phyloP scores from a whole-genome alignment of 2,888 invertebrate species.

The Rosalia funebris region DNA sequence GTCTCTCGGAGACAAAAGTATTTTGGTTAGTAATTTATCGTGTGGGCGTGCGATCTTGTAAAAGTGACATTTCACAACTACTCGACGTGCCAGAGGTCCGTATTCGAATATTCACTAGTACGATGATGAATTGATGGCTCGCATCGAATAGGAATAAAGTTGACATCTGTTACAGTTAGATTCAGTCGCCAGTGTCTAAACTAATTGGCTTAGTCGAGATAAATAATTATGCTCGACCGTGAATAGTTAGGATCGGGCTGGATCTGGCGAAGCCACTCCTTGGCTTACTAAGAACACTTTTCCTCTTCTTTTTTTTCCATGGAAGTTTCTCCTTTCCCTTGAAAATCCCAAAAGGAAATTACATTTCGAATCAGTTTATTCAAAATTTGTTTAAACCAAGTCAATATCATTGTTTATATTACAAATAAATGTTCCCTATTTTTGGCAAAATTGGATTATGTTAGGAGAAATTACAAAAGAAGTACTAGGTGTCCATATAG shows the following conservation, averaged over 20 bases:
- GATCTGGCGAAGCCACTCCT: too few relatives aligned
- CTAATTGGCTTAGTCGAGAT: conserved; percentile 11
- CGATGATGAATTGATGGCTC: conserved; percentile 18
- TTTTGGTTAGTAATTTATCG: conserved; percentile 20
- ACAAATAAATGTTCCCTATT: too few relatives aligned
- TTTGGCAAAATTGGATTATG: too few relatives aligned
- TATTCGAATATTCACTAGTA: conserved; percentile 5
- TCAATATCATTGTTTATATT: too few relatives aligned
- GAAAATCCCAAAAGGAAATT: too few relatives aligned
- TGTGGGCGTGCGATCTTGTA: conserved; percentile 13
- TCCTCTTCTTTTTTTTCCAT: too few relatives aligned
- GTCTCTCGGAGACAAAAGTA: conserved; percentile 15
- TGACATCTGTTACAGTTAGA: conserved; percentile 6
- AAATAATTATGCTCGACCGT: neutral
- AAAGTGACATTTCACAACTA: conserved; percentile 22
- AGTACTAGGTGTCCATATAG: too few relatives aligned
- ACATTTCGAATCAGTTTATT: too few relatives aligned
- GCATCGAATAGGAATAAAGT: conserved; percentile 8
- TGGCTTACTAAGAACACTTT: too few relatives aligned
- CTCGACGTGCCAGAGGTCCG: conserved; percentile 11
- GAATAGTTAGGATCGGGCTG: neutral
- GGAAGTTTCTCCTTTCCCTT: too few relatives aligned
- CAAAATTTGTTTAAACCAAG: too few relatives aligned
- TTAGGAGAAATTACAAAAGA: too few relatives aligned
- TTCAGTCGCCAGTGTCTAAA: neutral